phyloP scores from a whole-genome alignment of 2,888 invertebrate genomes.

The Hetaerina titia region DNA sequence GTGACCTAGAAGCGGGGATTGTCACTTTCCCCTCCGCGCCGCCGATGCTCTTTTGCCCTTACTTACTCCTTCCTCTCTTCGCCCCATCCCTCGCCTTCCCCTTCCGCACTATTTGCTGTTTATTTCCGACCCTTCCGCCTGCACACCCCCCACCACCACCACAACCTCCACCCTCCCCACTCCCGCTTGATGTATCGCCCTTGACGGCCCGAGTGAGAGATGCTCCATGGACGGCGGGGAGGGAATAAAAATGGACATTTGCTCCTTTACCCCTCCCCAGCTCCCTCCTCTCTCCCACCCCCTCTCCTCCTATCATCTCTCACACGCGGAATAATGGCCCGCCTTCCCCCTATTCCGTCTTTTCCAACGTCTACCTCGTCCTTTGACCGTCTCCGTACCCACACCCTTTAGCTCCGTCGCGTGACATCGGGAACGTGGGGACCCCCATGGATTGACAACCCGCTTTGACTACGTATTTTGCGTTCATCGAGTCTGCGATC shows the following conservation, averaged over 20 bases:
- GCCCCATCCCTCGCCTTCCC: not conserved
- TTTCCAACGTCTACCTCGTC: not conserved
- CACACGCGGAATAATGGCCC: not conserved
- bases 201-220: not conserved
- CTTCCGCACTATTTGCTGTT: not conserved
- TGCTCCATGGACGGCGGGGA: not conserved
- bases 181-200: not conserved
- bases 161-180: not conserved
- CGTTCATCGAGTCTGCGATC: too few species aligned
- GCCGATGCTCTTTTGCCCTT: not conserved
- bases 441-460: too few species aligned
- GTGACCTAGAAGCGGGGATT: not conserved
- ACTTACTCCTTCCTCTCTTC: not conserved
- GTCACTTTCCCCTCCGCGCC: not conserved
- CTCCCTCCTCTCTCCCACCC: not conserved
- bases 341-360: not conserved
- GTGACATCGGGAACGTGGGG: not conserved
- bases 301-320: not conserved
- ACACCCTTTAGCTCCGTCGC: not conserved
- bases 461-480: too few species aligned
- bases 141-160: not conserved
- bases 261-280: not conserved
- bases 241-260: not conserved
- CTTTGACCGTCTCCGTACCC: not conserved
- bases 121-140: not conserved